Evolutionary conservation across 2,888 invertebrate genomes (phyloP), one percentile per base, ranked within the genome.

Genomic region (Cephus sareptanus): DNA sequence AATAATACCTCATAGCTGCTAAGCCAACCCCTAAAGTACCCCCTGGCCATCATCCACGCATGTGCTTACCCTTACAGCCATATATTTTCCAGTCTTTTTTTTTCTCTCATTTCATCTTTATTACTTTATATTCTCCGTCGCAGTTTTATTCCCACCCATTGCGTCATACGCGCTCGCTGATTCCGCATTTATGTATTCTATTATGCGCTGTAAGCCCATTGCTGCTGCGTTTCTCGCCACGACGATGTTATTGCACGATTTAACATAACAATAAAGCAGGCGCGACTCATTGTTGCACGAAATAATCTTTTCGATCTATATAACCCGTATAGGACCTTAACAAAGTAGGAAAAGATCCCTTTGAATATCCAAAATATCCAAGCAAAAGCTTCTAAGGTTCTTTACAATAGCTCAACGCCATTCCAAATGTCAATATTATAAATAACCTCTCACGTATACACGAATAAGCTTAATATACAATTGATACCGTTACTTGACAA

Each of bases 101-200:
- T 40, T 56, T 23, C 40, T 56, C 40, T 56, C 40, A 23, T 56
- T 56, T 56, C 4, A 9, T 56, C 40, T 56, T 56, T 23, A 23
- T 56, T 56, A 56, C 40, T 11, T 71, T 71, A 4, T 11, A 33
- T 30, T 71, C 33, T 71, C 33, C 31, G 30, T 30, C 71, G 71
- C 71, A 71, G 4, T 33, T 71, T 71, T 71, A 71, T 71, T 71
- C 71, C 71, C 31, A 71, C 31, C 71, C 76, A 73, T 34, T 40
- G 75, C 35, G 75, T 34, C 31, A 76, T 75, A 77, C 75, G 78
- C 76, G 80, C 78, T 73, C 76, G 82, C 83, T 84, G 86, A 87
- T 86, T 87, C 80, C 81, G 80, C 83, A 85, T 86, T 85, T 85
- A 87, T 84, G 83, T 85, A 85, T 85, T 85, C 85, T 84, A 86